A percentile compares a stretch with the other conserved stretches of the same genome.
phyloP scores from a whole-genome alignment of 1,140 invertebrate genomes.

The Chelonus insularis region DNA sequence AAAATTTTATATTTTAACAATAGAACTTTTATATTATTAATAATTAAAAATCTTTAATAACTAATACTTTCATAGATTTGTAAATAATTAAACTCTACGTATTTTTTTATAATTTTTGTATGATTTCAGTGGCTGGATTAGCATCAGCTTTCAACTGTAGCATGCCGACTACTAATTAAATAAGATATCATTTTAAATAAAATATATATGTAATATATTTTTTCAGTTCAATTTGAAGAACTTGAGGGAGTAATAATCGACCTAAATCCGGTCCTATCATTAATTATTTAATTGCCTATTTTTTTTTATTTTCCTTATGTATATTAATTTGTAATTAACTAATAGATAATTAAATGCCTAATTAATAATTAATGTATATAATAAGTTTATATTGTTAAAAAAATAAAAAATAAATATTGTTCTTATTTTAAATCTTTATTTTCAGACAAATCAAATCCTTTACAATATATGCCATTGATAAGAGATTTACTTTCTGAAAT shows the following conservation, averaged over 20 bases:
- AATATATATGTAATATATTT: too few species aligned
- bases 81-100: background rate
- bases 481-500: constrained; percentile 44
- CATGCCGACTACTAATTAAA: constrained; percentile 43
- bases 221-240: too few species aligned
- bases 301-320: too few species aligned
- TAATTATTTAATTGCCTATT: too few species aligned
- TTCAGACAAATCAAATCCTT: constrained; percentile 41
- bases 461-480: constrained; percentile 28
- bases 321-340: too few species aligned
- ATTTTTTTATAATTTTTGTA: constrained; percentile 31
- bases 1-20: constrained; percentile 16
- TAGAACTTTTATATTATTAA: constrained; percentile 30
- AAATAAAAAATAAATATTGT: too few species aligned
- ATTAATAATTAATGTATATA: too few species aligned
- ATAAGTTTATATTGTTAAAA: too few species aligned
- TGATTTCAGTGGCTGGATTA: constrained; percentile 58
- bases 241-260: too few species aligned
- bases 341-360: too few species aligned
- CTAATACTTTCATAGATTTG: background rate
- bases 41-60: constrained; percentile 16
- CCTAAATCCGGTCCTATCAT: too few species aligned
- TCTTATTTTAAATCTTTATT: constrained; percentile 12
- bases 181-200: constrained; percentile 30
- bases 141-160: constrained; percentile 58